Evolutionary conservation across 2,888 invertebrate species (phyloP).

Genomic region (Synanthedon myopaeformis): DNA sequence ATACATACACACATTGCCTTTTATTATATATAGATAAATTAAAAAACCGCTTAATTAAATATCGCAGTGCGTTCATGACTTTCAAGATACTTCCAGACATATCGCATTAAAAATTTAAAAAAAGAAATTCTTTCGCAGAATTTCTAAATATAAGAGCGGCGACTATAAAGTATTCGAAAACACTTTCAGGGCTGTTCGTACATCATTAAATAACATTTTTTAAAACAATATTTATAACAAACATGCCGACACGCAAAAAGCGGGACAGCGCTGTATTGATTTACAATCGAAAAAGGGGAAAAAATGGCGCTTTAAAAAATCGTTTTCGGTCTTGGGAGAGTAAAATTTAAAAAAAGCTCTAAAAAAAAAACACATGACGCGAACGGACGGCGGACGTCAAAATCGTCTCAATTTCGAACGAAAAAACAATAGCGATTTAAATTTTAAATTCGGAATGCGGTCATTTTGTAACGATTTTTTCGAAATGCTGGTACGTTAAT

Average conservation of each 20-base stretch:
- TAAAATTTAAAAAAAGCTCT: background rate
- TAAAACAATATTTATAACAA: slow-evolving; percentile 39
- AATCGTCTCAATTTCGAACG: slow-evolving; percentile 64
- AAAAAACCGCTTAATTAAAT: no score
- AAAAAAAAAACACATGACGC: slow-evolving; percentile 41
- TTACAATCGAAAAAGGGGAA: slow-evolving; percentile 35
- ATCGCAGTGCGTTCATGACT: no score
- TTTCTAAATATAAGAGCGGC: slow-evolving; percentile 8
- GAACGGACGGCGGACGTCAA: slow-evolving; percentile 52
- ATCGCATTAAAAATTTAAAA: slow-evolving; percentile 4
- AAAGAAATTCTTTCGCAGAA: background rate
- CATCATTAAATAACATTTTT: slow-evolving; percentile 50
- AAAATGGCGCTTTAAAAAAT: slow-evolving; percentile 11
- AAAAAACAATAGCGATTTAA: slow-evolving; percentile 63
- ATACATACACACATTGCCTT: no score
- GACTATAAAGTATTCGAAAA: slow-evolving; percentile 19
- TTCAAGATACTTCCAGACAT: slow-evolving; percentile 6
- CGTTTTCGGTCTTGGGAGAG: slow-evolving; percentile 6
- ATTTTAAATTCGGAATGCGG: slow-evolving; percentile 59
- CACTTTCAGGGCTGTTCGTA: slow-evolving; percentile 21
- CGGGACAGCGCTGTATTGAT: slow-evolving; percentile 44
- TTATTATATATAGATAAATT: no score
- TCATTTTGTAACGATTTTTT: slow-evolving; percentile 62
- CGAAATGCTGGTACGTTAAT: slow-evolving; percentile 49
- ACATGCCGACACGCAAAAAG: slow-evolving; percentile 34